Evolutionary conservation across 2,888 invertebrate species (phyloP).

Genomic region (Eupithecia exiguata): DNA sequence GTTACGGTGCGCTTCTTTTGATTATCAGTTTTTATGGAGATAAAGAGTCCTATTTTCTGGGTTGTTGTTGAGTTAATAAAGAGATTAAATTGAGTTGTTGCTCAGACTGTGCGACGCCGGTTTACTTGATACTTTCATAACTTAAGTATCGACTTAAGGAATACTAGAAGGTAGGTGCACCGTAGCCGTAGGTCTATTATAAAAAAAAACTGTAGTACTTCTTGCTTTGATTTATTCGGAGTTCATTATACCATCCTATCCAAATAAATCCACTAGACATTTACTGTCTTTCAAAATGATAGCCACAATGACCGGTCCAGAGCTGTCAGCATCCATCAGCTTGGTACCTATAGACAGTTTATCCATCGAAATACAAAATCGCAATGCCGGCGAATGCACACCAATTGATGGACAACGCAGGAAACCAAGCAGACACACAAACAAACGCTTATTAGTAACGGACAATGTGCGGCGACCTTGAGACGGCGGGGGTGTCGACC

Average conservation of each 20-base stretch:
- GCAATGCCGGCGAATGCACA: conserved; percentile 33
- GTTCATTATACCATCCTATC: background rate
- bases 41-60: conserved; percentile 20
- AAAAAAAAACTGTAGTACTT: too few species aligned
- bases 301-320: background rate
- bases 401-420: conserved; percentile 68
- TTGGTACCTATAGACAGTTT: background rate
- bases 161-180: too few species aligned
- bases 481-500: conserved; percentile 65
- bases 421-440: conserved; percentile 68
- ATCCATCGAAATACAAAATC: background rate
- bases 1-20: conserved; percentile 43
- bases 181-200: too few species aligned
- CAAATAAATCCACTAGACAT: background rate
- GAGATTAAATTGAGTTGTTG: conserved; percentile 1
- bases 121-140: background rate
- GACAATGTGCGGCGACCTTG: conserved; percentile 69
- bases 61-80: conserved; percentile 13
- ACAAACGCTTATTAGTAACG: conserved; percentile 57
- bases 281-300: background rate
- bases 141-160: too few species aligned
- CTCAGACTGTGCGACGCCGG: background rate
- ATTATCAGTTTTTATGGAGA: conserved; percentile 39
- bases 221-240: background rate
- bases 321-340: background rate